Conservation (phyloP, 2,888 invertebrate species). For the Drosophila engyochracea region DNA sequence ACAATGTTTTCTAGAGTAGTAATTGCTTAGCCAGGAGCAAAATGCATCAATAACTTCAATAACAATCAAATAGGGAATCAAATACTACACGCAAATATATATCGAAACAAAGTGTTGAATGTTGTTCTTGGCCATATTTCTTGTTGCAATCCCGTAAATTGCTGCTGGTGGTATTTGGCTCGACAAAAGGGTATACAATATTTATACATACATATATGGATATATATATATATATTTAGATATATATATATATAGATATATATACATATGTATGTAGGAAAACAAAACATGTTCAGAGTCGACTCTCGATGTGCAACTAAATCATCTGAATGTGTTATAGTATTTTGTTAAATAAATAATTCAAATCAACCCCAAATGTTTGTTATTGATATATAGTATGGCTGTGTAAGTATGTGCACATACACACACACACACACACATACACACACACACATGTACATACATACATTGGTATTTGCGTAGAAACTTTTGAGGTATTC, state of each 20-base stretch:
- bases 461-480: conserved; percentile 13
- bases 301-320: not conserved
- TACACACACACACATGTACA: not conserved
- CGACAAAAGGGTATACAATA: not conserved
- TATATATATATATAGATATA: not conserved
- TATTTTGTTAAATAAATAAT: not conserved
- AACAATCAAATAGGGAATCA: not conserved
- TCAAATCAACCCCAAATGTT: conserved; percentile 28
- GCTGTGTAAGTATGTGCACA: conserved; percentile 3
- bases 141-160: not conserved
- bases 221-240: not conserved
- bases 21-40: not conserved
- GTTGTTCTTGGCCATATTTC: not conserved
- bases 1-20: conserved; percentile 21
- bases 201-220: not conserved
- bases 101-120: not conserved
- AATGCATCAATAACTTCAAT: not conserved
- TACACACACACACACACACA: not conserved
- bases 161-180: not conserved
- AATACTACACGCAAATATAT: not conserved
- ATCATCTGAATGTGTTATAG: not conserved
- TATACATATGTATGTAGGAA: not conserved
- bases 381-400: conserved; percentile 21
- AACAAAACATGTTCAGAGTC: not conserved
- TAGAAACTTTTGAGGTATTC: not conserved